These are phyloP conservation scores for Apotomis betuletana DNA, from an alignment of 2,888 invertebrate genomes.

Conservation along the genomic window DNA sequence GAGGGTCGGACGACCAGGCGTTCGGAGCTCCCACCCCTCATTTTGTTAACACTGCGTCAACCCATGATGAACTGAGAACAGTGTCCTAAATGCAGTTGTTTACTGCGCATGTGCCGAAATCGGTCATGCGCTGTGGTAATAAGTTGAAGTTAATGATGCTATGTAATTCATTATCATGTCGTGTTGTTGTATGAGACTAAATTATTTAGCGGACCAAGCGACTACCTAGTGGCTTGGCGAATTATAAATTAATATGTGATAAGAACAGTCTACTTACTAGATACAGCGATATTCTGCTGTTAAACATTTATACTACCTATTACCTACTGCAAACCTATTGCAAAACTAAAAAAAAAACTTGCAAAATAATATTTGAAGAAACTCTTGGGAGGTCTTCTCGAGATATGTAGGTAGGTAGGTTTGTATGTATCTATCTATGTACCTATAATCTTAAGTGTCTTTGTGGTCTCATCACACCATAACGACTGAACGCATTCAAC, in stretches of 20 bases:
- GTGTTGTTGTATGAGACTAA: constrained; percentile 29
- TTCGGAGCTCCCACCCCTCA: constrained; percentile 79
- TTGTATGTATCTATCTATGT: no score
- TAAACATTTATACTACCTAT: no score
- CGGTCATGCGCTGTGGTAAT: constrained; percentile 61
- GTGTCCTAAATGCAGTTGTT: constrained; percentile 53
- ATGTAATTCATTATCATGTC: constrained; percentile 30
- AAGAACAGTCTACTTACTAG: no score
- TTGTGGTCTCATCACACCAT: no score
- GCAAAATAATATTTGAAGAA: no score
- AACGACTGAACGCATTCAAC: no score
- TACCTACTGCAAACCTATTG: no score
- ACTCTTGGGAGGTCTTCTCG: no score
- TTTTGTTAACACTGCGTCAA: constrained; percentile 74
- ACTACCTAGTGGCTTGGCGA: not conserved
- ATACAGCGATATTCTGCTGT: no score
- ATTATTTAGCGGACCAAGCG: constrained; percentile 22
- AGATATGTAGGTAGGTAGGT: no score
- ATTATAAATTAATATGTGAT: not conserved
- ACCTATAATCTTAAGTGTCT: no score
- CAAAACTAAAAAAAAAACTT: no score
- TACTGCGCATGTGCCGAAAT: constrained; percentile 56
- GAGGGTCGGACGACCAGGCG: constrained; percentile 73
- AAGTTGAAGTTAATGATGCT: constrained; percentile 26
- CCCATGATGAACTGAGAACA: constrained; percentile 68